Evolutionary conservation across 2,113 vertebrate genomes (phyloP).

Genomic region (Austrofundulus limnaeus): DNA sequence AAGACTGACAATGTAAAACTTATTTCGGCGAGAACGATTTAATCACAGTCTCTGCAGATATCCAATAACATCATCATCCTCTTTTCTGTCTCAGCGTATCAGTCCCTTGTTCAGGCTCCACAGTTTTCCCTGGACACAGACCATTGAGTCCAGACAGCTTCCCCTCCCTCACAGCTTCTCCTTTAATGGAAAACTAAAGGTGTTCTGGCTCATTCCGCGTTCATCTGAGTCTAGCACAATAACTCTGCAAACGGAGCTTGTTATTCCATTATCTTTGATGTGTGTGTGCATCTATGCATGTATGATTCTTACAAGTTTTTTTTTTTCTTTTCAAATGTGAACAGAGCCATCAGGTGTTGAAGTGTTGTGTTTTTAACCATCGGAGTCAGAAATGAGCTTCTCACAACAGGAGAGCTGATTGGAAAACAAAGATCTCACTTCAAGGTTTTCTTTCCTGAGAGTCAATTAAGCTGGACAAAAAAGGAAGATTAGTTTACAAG

Average conservation of each 20-base stretch:
- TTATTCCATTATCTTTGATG: constrained; percentile 53
- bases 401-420: constrained; percentile 21
- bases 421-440: constrained; percentile 33
- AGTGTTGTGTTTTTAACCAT: constrained; percentile 15
- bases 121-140: constrained; percentile 44
- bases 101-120: constrained; percentile 40
- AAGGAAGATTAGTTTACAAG: too few relatives aligned
- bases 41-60: constrained; percentile 62
- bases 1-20: constrained; percentile 26
- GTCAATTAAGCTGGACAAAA: too few relatives aligned
- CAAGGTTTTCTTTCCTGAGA: not conserved
- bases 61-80: constrained; percentile 55
- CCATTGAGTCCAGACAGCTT: constrained; percentile 43
- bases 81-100: constrained; percentile 25
- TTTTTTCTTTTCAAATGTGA: constrained; percentile 29
- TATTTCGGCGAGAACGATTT: constrained; percentile 45
- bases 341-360: constrained; percentile 51
- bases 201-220: constrained; percentile 62
- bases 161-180: constrained; percentile 21
- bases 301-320: constrained; percentile 30
- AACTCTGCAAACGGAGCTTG: constrained; percentile 49
- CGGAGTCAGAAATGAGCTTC: constrained; percentile 35
- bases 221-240: constrained; percentile 45
- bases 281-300: constrained; percentile 8
- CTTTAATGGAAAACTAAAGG: constrained; percentile 66